Conservation (phyloP, 2,797 vertebrate genomes). For the Leptatherina wallacei region DNA sequence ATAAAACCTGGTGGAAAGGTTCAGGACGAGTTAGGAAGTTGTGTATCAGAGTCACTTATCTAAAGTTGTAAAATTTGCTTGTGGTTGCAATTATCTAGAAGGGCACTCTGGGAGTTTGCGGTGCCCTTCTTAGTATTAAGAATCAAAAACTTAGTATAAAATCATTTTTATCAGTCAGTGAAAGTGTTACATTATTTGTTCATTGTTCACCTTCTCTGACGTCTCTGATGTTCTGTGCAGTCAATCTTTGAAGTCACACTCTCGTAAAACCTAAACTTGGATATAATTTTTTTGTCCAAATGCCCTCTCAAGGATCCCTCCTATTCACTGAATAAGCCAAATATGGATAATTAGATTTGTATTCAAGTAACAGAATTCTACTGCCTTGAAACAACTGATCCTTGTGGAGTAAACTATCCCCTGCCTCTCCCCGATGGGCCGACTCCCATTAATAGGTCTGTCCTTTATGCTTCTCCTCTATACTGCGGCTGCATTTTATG, state of each 20-base stretch:
- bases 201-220: neutral
- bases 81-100: too few relatives aligned
- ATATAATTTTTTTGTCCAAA: neutral
- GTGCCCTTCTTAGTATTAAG: too few relatives aligned
- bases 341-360: constrained; percentile 43
- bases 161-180: too few relatives aligned
- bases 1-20: neutral
- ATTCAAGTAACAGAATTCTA: constrained; percentile 35
- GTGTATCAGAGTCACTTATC: neutral
- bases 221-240: too few relatives aligned
- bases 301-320: neutral
- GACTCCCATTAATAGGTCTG: constrained; percentile 74
- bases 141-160: too few relatives aligned
- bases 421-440: constrained; percentile 50
- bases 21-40: neutral
- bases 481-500: constrained; percentile 80
- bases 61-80: too few relatives aligned
- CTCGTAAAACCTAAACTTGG: neutral
- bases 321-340: constrained; percentile 2
- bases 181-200: neutral
- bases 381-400: constrained; percentile 44
- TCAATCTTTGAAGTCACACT: neutral
- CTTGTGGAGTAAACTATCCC: constrained; percentile 57
- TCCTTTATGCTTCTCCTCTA: constrained; percentile 80
- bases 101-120: too few relatives aligned